A percentile compares a stretch with the other conserved stretches of the same genome.
Evolutionary conservation across 1,140 invertebrate genomes (phyloP).

Genomic region (Lordiphosa clarofinis): DNA sequence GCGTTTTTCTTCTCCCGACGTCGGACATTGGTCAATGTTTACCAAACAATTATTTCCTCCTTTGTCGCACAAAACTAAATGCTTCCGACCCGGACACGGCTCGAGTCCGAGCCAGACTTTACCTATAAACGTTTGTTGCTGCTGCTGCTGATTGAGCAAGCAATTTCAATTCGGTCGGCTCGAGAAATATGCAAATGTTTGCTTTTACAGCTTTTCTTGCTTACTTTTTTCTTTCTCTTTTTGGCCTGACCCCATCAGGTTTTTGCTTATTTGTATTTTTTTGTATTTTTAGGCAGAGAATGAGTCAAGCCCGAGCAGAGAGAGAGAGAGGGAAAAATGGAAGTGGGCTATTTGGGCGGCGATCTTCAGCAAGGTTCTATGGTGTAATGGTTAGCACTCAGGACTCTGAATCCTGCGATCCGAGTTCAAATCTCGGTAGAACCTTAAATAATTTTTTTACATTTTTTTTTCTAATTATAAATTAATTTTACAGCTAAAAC

Average conservation of each 20-base stretch:
- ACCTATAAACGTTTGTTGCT: conserved; percentile 3
- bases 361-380: conserved; percentile 82
- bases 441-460: conserved; percentile 80
- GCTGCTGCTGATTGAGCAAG: conserved; percentile 16
- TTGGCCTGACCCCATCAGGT: neutral
- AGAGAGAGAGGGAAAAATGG: conserved; percentile 1
- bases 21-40: conserved; percentile 67
- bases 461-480: no score
- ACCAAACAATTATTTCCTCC: conserved; percentile 66
- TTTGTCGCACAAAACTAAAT: conserved; percentile 66
- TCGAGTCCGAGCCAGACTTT: neutral
- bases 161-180: conserved; percentile 9
- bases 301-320: no score
- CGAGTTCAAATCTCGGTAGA: conserved; percentile 92
- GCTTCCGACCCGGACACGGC: conserved; percentile 34
- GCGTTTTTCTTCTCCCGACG: conserved; percentile 28
- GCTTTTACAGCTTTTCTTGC: conserved; percentile 16
- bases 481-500: no score
- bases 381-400: conserved; percentile 95
- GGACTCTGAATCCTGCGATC: conserved; percentile 95
- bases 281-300: conserved; percentile 13
- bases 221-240: neutral
- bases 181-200: conserved; percentile 39
- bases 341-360: conserved; percentile 3
- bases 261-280: conserved; percentile 7